phyloP scores from a whole-genome alignment of 2,797 vertebrate species.

The Hemitrygon akajei region DNA sequence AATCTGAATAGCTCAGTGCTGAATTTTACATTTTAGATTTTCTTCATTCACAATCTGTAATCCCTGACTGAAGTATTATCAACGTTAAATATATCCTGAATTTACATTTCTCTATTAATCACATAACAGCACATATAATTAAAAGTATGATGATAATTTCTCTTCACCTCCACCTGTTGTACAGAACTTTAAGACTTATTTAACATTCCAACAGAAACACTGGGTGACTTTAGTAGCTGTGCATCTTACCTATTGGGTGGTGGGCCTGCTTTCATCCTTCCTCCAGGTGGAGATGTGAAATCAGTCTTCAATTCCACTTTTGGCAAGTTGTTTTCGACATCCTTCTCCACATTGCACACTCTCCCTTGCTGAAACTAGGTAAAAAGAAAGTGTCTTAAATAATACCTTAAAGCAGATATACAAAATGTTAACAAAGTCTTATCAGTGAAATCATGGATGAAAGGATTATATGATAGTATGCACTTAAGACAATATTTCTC shows the following conservation, averaged over 20 bases:
- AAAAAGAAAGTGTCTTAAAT: background rate
- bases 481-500: background rate
- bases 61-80: background rate
- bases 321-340: slow-evolving; percentile 51
- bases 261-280: slow-evolving; percentile 54
- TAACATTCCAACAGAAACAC: background rate
- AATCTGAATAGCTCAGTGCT: background rate
- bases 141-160: background rate
- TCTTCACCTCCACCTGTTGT: too few relatives aligned
- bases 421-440: background rate
- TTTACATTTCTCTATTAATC: background rate
- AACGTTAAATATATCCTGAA: background rate
- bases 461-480: background rate
- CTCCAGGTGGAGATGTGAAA: slow-evolving; percentile 46
- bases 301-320: slow-evolving; percentile 57
- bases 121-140: background rate
- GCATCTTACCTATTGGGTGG: slow-evolving; percentile 55
- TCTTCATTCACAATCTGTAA: background rate
- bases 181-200: background rate
- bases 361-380: slow-evolving; percentile 61
- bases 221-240: background rate
- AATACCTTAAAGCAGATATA: background rate
- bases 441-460: background rate
- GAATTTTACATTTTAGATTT: background rate
- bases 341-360: slow-evolving; percentile 54